A percentile compares a stretch with the other conserved stretches of the same genome.
phyloP scores from a whole-genome alignment of 1,140 invertebrate species.

The Diorhabda sublineata region DNA sequence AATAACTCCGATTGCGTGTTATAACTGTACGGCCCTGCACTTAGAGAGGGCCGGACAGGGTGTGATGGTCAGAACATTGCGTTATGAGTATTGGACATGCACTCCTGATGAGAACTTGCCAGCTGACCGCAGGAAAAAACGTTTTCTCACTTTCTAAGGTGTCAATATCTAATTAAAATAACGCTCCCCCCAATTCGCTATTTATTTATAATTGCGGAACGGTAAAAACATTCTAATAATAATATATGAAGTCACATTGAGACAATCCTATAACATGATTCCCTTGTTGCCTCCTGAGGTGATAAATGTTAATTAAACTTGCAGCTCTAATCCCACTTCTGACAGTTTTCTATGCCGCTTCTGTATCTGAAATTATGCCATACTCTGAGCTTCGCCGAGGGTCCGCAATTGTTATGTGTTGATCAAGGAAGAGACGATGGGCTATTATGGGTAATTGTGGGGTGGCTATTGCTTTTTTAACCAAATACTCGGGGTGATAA shows the following conservation, averaged over 20 bases:
- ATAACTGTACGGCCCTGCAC: slow-evolving; percentile 30
- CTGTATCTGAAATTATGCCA: slow-evolving; percentile 27
- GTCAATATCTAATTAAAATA: slow-evolving; percentile 33
- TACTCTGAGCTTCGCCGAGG: slow-evolving; percentile 22
- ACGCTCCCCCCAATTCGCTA: neutral
- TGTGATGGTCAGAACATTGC: slow-evolving; percentile 30
- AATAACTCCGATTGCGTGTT: slow-evolving; percentile 30
- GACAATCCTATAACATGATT: neutral
- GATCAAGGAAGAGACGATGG: slow-evolving; percentile 44
- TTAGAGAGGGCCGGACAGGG: slow-evolving; percentile 37
- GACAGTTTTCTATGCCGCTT: slow-evolving; percentile 7
- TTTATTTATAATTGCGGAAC: no score
- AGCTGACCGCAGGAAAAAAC: slow-evolving; percentile 31
- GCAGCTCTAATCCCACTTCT: slow-evolving; percentile 9
- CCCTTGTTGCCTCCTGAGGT: neutral
- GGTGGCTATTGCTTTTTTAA: slow-evolving; percentile 47
- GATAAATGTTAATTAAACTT: slow-evolving; percentile 28
- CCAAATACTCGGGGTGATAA: slow-evolving; percentile 46
- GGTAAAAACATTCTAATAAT: no score
- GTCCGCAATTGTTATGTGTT: slow-evolving; percentile 44
- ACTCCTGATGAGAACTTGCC: slow-evolving; percentile 27
- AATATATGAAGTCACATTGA: no score
- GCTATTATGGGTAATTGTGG: slow-evolving; percentile 44
- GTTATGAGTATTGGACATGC: slow-evolving; percentile 36
- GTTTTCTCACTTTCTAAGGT: slow-evolving; percentile 29